Conservation (phyloP, 2,888 invertebrate species). For the Orchesellides sinensis region DNA sequence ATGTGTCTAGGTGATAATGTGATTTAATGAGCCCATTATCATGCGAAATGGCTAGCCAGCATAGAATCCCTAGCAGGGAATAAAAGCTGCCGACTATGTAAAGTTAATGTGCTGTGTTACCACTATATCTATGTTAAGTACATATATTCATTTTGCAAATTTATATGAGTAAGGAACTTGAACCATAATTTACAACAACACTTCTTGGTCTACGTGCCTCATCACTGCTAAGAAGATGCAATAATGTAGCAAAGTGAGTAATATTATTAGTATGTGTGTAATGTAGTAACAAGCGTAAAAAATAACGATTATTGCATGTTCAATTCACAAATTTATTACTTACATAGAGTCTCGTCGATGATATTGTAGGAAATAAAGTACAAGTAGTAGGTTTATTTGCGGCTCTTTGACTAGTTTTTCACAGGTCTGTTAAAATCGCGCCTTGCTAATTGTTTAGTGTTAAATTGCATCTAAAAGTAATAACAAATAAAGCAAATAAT, state of each 20-base stretch:
- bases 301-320: conserved; percentile 52
- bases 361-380: too few relatives aligned
- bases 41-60: conserved; percentile 60
- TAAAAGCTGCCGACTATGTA: conserved; percentile 54
- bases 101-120: too few relatives aligned
- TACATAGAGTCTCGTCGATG: background rate
- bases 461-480: too few relatives aligned
- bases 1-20: conserved; percentile 58
- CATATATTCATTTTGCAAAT: background rate
- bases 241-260: conserved; percentile 19
- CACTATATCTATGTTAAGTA: background rate
- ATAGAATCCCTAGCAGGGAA: conserved; percentile 26
- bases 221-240: background rate
- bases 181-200: conserved; percentile 52
- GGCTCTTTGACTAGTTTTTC: background rate
- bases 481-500: too few relatives aligned
- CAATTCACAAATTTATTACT: conserved; percentile 40
- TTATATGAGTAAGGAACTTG: conserved; percentile 34
- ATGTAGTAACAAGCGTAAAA: conserved; percentile 49
- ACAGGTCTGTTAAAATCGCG: too few relatives aligned
- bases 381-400: background rate
- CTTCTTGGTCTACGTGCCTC: background rate
- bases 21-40: conserved; percentile 64
- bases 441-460: too few relatives aligned
- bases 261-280: conserved; percentile 46